Base-by-base conservation (phyloP, 2,888 invertebrate genomes). In the Antitype chi region DNA sequence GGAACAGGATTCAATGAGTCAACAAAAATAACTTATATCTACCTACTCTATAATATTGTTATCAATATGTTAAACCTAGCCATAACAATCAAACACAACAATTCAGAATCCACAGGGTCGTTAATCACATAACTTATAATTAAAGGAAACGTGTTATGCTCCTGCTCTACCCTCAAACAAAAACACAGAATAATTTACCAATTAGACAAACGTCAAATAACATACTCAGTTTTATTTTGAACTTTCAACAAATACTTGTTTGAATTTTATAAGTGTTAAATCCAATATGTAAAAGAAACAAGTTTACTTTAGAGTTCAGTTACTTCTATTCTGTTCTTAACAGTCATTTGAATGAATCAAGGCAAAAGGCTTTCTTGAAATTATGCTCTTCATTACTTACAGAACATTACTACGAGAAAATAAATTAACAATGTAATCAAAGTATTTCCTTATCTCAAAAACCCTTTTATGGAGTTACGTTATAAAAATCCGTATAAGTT, bases 401-500 rank as follows among this genome's bases (percentile, higher is more conserved):
- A 20, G 8, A 47, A 70, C 1, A 71, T 32, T 55, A 59, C 52
- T n/a, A 68, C 8, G 43, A 73, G 43, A 60, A 77, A 68, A 70
- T 6, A 32, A 74, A 78, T 67, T 74, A 76, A 69, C 23, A 59
- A 69, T 66, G 13, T 53, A 25, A 76, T 20, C 23, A 23, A 70
- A 28, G 25, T 62, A 62, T 43, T 78, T 47, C 38, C 64, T 55
- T 78, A 74, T 75, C 53, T 68, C 13, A 25, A 74, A 70, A 63
- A 73, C 20, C 47, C 47, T 78, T 64, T 57, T 38, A 69, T 28
- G 20, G 55, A 70, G 49, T 84, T 80, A 70, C 62, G 49, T 57
- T 75, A 78, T 74, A 78, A 75, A 78, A 62, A 73, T 60, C 25
- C 57, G 23, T 76, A 67, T 52, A 81, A 75, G 79, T 76, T 81